A percentile compares a stretch with the other conserved stretches of the same genome.
These are phyloP conservation scores for Furcifer pardalis DNA, from an alignment of 2,797 vertebrate species.

Conservation along the genomic window DNA sequence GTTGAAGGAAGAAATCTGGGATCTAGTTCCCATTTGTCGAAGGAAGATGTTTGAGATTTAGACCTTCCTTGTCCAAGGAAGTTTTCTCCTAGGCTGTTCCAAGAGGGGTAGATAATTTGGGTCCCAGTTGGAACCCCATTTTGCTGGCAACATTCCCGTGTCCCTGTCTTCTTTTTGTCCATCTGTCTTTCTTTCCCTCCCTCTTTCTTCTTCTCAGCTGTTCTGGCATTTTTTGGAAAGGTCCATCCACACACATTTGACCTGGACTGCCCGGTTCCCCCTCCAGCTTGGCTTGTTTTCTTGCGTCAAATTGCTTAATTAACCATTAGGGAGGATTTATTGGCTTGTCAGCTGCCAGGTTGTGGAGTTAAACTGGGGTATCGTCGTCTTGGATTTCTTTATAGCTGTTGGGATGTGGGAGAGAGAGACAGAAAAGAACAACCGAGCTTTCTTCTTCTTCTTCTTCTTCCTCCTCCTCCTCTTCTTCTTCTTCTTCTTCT, in stretches of 20 bases:
- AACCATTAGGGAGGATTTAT: conserved; percentile 36
- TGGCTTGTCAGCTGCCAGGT: neutral
- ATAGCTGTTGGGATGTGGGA: neutral
- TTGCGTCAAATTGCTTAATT: conserved; percentile 32
- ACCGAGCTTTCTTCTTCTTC: neutral
- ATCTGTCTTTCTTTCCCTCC: neutral
- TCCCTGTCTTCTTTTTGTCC: neutral
- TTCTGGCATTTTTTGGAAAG: neutral
- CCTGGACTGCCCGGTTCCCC: conserved; percentile 1
- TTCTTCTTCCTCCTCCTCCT: too few species aligned
- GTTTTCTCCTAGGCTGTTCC: neutral
- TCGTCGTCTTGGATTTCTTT: neutral
- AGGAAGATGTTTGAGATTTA: too few species aligned
- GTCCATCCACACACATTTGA: neutral
- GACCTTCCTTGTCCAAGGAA: too few species aligned
- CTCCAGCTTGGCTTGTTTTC: neutral
- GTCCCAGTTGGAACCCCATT: neutral
- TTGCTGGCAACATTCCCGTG: neutral
- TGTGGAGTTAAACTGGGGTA: neutral
- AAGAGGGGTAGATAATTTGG: neutral
- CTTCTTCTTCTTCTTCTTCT: too few species aligned
- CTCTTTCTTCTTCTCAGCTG: neutral
- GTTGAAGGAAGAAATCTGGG: too few species aligned
- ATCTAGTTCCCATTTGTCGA: too few species aligned
- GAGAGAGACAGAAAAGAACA: neutral